Base-by-base conservation (phyloP, 1,140 invertebrate species). In the Calosoma granatense region DNA sequence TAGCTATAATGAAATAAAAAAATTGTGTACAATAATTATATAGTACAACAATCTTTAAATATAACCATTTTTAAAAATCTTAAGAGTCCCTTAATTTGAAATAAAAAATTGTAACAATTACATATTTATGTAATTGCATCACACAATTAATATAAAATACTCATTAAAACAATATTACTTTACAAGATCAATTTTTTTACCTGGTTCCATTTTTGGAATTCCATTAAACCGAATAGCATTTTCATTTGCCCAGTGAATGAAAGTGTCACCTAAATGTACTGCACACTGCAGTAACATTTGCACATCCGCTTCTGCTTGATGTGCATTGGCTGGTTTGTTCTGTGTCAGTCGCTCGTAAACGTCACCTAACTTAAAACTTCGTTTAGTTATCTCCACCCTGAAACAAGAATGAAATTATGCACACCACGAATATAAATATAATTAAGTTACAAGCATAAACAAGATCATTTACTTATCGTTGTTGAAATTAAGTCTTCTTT, bases 261-360 rank as follows among this genome's bases (percentile, higher is more conserved):
- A 85, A 36, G 71, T 64, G 11, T 75, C 59, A 54, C 76, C 75
- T 20, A 76, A 72, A 2, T 72, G 70, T 43, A 72, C 67, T 1
- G 79, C 76, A 61, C 82, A 80, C 41, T 76, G 68, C 17, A 82
- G 69, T 2, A 81, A 68, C 66, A 76, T 75, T 9, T 74, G 59
- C 15, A 80, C 81, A 67, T 86, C 84, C 55, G 68, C 72, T 65
- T 85, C 83, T 19, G 84, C 82, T 23, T 67, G 67, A 67, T 86
- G 83, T 2, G 72, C 65, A 55, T 73, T 65, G 1, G 58, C 20
- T 1, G 74, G 63, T 17, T 70, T 59, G 30, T 65, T 69, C 6
- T 72, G 70, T 15, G 79, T 72, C 11, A 80, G 63, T 41, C 75
- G 70, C 54, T 74, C 65, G 64, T 76, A 83, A n/a, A 85, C 59